Evolutionary conservation across 2,113 vertebrate genomes (phyloP), one percentile per base, ranked within the genome.

Genomic region (Beaufortia kweichowensis): DNA sequence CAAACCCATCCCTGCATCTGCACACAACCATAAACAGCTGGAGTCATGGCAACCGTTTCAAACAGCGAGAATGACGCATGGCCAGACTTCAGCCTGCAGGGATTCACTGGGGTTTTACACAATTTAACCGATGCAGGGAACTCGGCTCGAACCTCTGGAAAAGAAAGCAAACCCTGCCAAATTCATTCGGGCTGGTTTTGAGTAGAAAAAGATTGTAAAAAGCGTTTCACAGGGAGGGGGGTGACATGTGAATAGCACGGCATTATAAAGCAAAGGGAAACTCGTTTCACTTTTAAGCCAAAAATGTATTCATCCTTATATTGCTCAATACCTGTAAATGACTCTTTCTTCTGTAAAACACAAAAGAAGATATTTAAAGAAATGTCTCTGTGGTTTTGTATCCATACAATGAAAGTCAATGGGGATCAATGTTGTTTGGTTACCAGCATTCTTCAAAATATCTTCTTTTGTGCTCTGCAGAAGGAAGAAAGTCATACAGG

Each of bases 31-130:
- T 41, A 31, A 69, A 71, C 68, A 71, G 53, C 53, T 71, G 53
- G 69, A 67, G 60, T 79, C 82, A 85, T 78, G 73, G 85, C 26
- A 84, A 85, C 79, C 29, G 72, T 77, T 48, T 43, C 57, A 81
- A 64, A 76, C 61, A 43, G 23, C 43, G 39, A 82, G 69, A 35
- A 23, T 81, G 79, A 84, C 62, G 19, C 61, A 59, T 71, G 81
- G 57, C 14, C 56, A 28, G 19, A 35, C n/a, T 21, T 5, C 21
- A 14, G 14, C 17, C 19, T 67, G 57, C 23, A 21, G 70, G 35
- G 50, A 66, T 17, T 55, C 53, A 19, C 15, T 59, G 53, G 23
- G 33, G 21, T 59, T 70, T 56, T 41, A 28, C 17, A 14, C 53
- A 71, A 57, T 26, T 11, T 12, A 59, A 21, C n/a, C 14, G 7